A percentile compares a stretch with the other conserved stretches of the same genome.
Evolutionary conservation across 2,797 vertebrate species (phyloP).

Genomic region (Pteropus rufus): DNA sequence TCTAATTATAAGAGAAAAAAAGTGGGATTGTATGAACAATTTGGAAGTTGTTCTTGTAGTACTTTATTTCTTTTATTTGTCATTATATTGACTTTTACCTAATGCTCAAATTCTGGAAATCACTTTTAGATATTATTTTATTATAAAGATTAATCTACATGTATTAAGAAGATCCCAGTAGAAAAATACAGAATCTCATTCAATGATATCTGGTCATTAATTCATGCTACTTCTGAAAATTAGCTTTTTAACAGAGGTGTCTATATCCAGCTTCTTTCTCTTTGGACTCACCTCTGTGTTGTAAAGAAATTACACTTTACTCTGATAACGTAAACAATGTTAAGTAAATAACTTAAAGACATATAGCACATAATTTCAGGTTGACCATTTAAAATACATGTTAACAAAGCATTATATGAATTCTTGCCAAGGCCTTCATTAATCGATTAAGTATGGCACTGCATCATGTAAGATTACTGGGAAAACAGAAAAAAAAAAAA

Average conservation of each 20-base stretch:
- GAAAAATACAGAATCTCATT: not conserved
- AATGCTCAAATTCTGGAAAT: not conserved
- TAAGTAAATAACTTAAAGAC: not conserved
- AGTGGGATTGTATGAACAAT: not conserved
- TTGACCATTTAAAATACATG: not conserved
- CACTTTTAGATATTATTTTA: not conserved
- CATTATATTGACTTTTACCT: not conserved
- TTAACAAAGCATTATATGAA: not conserved
- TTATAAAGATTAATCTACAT: not conserved
- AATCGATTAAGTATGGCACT: constrained; percentile 7
- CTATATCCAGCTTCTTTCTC: not conserved
- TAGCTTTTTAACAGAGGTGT: not conserved
- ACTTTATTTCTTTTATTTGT: not conserved
- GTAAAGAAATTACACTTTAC: not conserved
- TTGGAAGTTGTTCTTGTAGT: not conserved
- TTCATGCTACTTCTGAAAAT: not conserved
- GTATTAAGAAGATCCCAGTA: not conserved
- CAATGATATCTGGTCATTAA: not conserved
- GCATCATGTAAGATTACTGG: constrained; percentile 31
- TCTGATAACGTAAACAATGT: not conserved
- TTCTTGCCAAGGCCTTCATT: not conserved
- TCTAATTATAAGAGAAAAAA: not conserved
- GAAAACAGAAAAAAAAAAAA: not conserved
- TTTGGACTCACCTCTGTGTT: not conserved
- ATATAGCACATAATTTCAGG: not conserved